Base-by-base conservation (phyloP, 2,113 vertebrate species). In the Promerops cafer region DNA sequence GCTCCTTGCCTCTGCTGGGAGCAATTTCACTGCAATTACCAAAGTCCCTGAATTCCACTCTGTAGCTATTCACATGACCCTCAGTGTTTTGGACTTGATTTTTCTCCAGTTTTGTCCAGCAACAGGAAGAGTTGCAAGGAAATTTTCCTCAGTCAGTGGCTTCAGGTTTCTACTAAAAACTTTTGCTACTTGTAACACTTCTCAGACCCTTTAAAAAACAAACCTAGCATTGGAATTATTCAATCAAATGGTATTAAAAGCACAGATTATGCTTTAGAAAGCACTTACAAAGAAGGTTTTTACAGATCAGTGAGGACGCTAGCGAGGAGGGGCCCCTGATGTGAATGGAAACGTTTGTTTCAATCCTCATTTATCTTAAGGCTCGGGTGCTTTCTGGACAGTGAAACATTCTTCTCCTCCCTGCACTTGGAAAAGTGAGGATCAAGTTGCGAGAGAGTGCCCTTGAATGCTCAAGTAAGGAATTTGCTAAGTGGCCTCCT, bases 291-390 rank as follows among this genome's bases (percentile, higher is more conserved):
- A 94, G 94, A 97, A 96, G 95, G 92, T 92, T 96, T 96, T 97
- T 96, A 95, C 91, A 96, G 96, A 97, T 97, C 94, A 95, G 90
- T 89, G 88, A 97, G 95, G 94, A 97, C 75, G 54, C 91, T 96
- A 88, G 88, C 13, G 27, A 96, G 94, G 94, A 96, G 96, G 94
- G 96, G 96, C 96, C 93, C 92, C 94, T 96, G 93, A 96, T 95
- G 94, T 95, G 96, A 97, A 97, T 96, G 95, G 96, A 94, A 96
- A 97, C 84, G 49, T 96, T 97, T 97, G 96, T 97, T 97, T 95
- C 95, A 2, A 66, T 83, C 91, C 95, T 97, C 96, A 97, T 96
- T 94, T 96, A 93, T 96, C 95, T 94, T 92, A 85, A 95, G 88
- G 95, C 93, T 89, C n/a, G 76, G 87, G 90, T 90, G 85, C 94